Percentiles rank a stretch among this genome's conserved stretches.
phyloP scores from a whole-genome alignment of 2,113 vertebrate species.

The Sturnira hondurensis region DNA sequence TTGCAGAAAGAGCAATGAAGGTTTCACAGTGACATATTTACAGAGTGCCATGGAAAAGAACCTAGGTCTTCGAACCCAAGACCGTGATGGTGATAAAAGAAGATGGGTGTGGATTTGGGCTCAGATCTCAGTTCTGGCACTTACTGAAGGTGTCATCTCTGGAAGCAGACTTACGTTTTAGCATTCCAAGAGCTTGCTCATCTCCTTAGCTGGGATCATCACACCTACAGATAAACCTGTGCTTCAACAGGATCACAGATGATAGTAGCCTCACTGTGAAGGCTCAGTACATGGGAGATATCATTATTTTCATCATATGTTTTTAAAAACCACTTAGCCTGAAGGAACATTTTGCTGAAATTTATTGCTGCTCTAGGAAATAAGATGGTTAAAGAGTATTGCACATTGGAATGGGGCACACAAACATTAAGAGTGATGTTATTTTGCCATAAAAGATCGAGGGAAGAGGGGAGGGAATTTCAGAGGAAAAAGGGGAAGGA shows the following conservation, averaged over 20 bases:
- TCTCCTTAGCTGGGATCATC: neutral
- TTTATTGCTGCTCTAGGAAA: neutral
- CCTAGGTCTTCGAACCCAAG: neutral
- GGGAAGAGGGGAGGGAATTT: too few species aligned
- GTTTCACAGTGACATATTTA: neutral
- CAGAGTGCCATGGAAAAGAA: neutral
- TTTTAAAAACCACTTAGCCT: neutral
- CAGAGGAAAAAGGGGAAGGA: too few species aligned
- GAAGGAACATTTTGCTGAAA: neutral
- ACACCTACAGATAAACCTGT: neutral
- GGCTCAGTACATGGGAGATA: neutral
- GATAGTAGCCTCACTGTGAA: neutral
- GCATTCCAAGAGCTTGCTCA: neutral
- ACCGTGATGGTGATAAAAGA: neutral
- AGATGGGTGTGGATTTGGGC: neutral
- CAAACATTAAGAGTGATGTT: neutral
- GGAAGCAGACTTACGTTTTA: neutral
- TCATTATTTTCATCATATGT: neutral
- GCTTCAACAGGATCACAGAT: neutral
- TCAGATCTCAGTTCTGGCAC: neutral
- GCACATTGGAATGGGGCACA: neutral
- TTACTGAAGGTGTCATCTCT: neutral
- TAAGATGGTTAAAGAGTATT: neutral
- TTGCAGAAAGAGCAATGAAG: neutral
- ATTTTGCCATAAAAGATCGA: neutral